phyloP scores from a whole-genome alignment of 2,797 vertebrate species.

The Pelodytes ibericus region DNA sequence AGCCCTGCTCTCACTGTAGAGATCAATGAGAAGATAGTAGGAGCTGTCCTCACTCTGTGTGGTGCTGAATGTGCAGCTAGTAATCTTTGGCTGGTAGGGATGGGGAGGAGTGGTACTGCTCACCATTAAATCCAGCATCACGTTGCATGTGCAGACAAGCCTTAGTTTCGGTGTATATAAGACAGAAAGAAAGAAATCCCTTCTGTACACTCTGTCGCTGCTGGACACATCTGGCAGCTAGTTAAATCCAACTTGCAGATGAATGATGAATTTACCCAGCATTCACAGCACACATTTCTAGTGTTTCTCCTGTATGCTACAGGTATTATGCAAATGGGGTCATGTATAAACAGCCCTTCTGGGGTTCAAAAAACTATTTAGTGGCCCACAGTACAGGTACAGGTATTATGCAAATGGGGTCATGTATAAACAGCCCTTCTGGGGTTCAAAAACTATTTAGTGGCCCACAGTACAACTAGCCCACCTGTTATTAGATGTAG shows the following conservation, averaged over 20 bases:
- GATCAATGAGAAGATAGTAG: constrained; percentile 43
- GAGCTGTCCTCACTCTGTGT: constrained; percentile 52
- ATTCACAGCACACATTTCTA: too few relatives aligned
- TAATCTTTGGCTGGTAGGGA: not conserved
- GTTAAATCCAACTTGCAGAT: not conserved
- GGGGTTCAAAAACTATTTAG: too few relatives aligned
- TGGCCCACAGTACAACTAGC: too few relatives aligned
- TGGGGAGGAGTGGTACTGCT: constrained; percentile 24
- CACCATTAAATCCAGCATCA: constrained; percentile 48
- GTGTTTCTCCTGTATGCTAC: too few relatives aligned
- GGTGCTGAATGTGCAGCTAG: constrained; percentile 52
- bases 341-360: too few relatives aligned
- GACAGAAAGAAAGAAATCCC: constrained; percentile 51
- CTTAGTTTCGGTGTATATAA: constrained; percentile 43
- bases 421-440: too few relatives aligned
- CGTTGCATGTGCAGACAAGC: constrained; percentile 55
- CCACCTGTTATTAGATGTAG: too few relatives aligned
- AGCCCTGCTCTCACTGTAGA: not conserved
- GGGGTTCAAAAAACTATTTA: too few relatives aligned
- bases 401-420: too few relatives aligned
- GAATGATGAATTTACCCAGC: too few relatives aligned
- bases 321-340: too few relatives aligned
- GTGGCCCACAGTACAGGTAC: too few relatives aligned
- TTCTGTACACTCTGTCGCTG: constrained; percentile 38
- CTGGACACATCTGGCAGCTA: not conserved